Conservation (phyloP, 2,797 vertebrate genomes). For the Cetoscarus ocellatus region DNA sequence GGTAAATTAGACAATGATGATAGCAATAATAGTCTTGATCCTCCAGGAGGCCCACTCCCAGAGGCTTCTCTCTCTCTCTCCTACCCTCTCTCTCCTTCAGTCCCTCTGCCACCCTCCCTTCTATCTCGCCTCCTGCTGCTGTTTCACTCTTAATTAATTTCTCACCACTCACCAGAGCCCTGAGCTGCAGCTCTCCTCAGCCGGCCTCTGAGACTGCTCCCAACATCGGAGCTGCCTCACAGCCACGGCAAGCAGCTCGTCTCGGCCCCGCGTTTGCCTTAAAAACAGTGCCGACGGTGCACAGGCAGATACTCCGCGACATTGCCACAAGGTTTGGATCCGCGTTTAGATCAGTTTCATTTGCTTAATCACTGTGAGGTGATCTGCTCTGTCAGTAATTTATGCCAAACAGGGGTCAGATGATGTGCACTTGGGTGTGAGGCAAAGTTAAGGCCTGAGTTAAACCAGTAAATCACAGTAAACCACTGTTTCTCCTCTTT, state of each 20-base stretch:
- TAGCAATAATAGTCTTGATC: constrained; percentile 87
- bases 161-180: constrained; percentile 84
- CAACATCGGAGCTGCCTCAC: constrained; percentile 68
- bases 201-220: constrained; percentile 64
- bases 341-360: constrained; percentile 65
- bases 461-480: background rate
- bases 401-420: constrained; percentile 39
- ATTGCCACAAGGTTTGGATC: constrained; percentile 57
- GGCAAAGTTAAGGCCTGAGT: constrained; percentile 44
- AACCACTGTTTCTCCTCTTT: constrained; percentile 30
- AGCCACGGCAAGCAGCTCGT: constrained; percentile 47
- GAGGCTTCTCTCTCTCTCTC: constrained; percentile 49
- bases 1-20: constrained; percentile 83
- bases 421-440: constrained; percentile 29
- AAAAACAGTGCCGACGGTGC: constrained; percentile 61
- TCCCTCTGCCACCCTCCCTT: constrained; percentile 64
- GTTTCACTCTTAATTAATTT: constrained; percentile 88
- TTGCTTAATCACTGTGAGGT: constrained; percentile 43
- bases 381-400: constrained; percentile 35
- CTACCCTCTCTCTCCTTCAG: constrained; percentile 49
- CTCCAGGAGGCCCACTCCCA: constrained; percentile 69
- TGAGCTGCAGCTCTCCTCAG: constrained; percentile 74
- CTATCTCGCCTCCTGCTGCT: constrained; percentile 77
- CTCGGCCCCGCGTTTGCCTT: constrained; percentile 44
- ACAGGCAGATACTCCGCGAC: constrained; percentile 33